phyloP scores from a whole-genome alignment of 2,797 vertebrate genomes.

The Carcharodon carcharias region DNA sequence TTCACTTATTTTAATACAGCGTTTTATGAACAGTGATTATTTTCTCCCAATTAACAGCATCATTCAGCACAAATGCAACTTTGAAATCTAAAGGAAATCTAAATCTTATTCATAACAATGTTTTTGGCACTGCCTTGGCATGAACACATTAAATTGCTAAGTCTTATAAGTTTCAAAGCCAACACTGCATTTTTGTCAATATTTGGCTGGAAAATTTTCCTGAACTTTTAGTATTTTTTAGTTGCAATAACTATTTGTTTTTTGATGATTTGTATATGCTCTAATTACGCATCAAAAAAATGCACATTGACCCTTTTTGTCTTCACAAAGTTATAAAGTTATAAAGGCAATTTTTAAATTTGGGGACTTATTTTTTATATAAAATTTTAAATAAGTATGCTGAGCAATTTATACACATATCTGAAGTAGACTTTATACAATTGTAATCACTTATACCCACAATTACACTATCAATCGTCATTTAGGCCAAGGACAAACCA shows the following conservation, averaged over 20 bases:
- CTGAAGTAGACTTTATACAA: not conserved
- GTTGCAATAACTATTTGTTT: not conserved
- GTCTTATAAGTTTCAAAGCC: not conserved
- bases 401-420: not conserved
- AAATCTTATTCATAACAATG: not conserved
- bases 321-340: too few species aligned
- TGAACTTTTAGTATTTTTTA: not conserved
- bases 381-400: not conserved
- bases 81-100: not conserved
- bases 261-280: not conserved
- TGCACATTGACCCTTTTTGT: not conserved
- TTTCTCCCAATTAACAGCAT: not conserved
- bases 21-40: not conserved
- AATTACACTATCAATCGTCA: not conserved
- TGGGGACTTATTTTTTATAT: not conserved
- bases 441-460: too few species aligned
- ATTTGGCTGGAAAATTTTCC: not conserved
- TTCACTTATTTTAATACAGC: not conserved
- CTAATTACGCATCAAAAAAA: not conserved
- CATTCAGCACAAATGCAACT: not conserved
- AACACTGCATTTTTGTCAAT: not conserved
- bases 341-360: not conserved
- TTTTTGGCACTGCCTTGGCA: not conserved
- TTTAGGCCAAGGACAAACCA: not conserved
- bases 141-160: not conserved